Evolutionary conservation across 2,797 vertebrate genomes (phyloP), one percentile per base, ranked within the genome.

Genomic region (Xenentodon cancila): DNA sequence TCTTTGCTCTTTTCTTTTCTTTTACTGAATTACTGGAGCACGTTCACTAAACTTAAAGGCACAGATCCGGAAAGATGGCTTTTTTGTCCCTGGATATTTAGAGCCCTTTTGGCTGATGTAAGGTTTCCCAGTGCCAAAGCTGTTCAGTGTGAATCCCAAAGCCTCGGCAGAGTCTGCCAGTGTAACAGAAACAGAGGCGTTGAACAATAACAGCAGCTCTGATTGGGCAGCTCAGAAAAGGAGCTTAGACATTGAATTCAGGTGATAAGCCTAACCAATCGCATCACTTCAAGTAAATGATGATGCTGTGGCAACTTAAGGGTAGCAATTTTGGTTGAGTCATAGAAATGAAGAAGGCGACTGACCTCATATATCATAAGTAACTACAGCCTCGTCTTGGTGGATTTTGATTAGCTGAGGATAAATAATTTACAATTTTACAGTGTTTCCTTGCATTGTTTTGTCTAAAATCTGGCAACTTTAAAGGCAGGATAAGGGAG

Each of bases 51-150:
- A 60, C 55, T 40, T 21, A 32, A 22, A 80, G 62, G 37, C 15
- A 4, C 30, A 20, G 46, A 69, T 79, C 72, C 59, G 19, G 70
- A 80, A 76, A 82, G 49, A 72, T 17, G 19, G 11, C 34, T 37
- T 47, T 62, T 71, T 71, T 64, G 67, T 59, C 61, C 71, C 59
- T 58, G 57, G 71, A 49, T 18, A 2, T 60, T 64, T 53, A 9
- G 37, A 84, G 62, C 45, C 64, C 55, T 64, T 37, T 74, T 63
- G 69, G 80, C 71, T 73, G 79, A 81, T 81, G 76, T 75, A 71
- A 63, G 54, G 44, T 64, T 69, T 3, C 25, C 15, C 9, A 54
- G 37, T 76, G 75, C 81, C 73, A 79, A 19, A 68, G 42, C 48
- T 30, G 51, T 60, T 80, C 61, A 55, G 46, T 52, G 64, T 77